phyloP scores from a whole-genome alignment of 1,140 invertebrate genomes.

The Sesamia nonagrioides region DNA sequence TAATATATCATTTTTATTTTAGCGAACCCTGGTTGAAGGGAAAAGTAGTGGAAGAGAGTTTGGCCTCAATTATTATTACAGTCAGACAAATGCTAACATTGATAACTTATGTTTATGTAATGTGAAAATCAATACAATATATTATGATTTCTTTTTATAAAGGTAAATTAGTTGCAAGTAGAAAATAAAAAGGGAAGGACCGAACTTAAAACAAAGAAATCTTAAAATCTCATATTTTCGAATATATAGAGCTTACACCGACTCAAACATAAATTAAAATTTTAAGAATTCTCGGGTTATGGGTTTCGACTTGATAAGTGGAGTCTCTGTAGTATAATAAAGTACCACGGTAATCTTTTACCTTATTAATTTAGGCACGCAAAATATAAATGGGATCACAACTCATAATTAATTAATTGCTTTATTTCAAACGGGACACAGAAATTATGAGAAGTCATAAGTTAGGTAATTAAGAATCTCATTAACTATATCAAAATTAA shows the following conservation, averaged over 20 bases:
- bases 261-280: neutral
- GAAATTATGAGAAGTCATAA: conserved; percentile 27
- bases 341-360: conserved; percentile 17
- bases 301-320: neutral
- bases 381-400: conserved; percentile 26
- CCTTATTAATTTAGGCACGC: conserved; percentile 10
- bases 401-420: conserved; percentile 45
- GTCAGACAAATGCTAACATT: neutral
- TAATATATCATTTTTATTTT: conserved; percentile 31
- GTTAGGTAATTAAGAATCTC: conserved; percentile 41
- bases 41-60: neutral
- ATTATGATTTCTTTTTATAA: too few relatives aligned
- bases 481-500: conserved; percentile 5
- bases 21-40: neutral
- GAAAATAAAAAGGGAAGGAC: too few relatives aligned
- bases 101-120: neutral
- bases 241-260: neutral
- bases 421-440: conserved; percentile 22
- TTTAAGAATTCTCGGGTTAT: neutral
- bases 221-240: too few relatives aligned
- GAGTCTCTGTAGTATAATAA: neutral
- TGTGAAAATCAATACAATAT: neutral
- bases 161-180: too few relatives aligned
- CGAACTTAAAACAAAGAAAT: too few relatives aligned
- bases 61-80: neutral